Evolutionary conservation across 2,113 vertebrate species (phyloP), one percentile per base, ranked within the genome.

Genomic region (Onychostruthus taczanowskii): DNA sequence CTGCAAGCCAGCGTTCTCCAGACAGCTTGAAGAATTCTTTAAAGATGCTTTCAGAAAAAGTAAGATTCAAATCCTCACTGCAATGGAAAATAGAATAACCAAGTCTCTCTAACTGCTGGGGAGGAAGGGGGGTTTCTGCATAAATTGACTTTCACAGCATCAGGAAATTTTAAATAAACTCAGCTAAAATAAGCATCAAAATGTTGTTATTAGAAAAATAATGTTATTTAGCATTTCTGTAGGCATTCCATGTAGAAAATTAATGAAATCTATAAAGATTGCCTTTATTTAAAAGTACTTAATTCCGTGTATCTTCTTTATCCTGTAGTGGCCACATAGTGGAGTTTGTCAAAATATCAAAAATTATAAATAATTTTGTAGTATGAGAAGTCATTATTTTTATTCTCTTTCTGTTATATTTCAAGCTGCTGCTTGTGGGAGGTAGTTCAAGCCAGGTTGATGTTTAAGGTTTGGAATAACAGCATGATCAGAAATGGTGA

Each of bases 1-100:
- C 99, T 72, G 99, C 99, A 95, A 99, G 98, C 94, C 99, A 98
- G 86, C 98, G 88, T 95, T 99, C 98, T 90, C 96, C 98, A 88
- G 97, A 98, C 83, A 98, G 98, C 96, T 98, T 99, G 96, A 99
- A 98, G 97, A 99, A 98, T 84, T 98, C 98, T 77, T 99, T 99
- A 97, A 99, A 99, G 98, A 98, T 98, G 97, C 99, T 99, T 96
- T 98, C 99, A 92, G 99, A 99, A 97, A 99, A 99, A 98, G 99
- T 99, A 98, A 99, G 98, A 97, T 94, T 96, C 77, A 89, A 95
- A 97, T 97, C 73, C 79, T 95, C 39, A 37, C 63, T 93, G 86
- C 85, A 87, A 46, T 94, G 77, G 72, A 55, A 97, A 96, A 86
- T 43, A 79, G 89, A 98, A 97, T 92, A 85, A 84, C 61, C 37